Evolutionary conservation across 2,113 vertebrate genomes (phyloP).

Genomic region (Penelope pileata): DNA sequence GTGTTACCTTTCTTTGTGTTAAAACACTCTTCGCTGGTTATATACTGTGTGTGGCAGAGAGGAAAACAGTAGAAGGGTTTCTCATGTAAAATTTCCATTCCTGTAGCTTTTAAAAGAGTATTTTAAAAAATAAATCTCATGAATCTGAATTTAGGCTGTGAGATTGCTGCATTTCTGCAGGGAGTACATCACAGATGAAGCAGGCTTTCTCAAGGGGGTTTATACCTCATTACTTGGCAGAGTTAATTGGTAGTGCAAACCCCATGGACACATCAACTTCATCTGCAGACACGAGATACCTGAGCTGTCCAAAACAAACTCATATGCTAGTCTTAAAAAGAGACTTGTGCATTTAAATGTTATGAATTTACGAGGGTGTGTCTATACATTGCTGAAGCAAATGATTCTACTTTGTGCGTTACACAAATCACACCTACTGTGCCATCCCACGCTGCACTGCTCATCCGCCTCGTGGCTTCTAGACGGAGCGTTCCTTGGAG

Average conservation of each 20-base stretch:
- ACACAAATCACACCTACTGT: background rate
- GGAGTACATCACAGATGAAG: conserved; percentile 11
- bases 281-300: conserved; percentile 27
- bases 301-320: conserved; percentile 40
- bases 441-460: accelerated
- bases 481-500: background rate
- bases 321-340: conserved; percentile 21
- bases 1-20: background rate
- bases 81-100: background rate
- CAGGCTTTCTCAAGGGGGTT: background rate
- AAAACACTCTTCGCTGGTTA: background rate
- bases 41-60: background rate
- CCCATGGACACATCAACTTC: background rate
- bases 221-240: conserved; percentile 36
- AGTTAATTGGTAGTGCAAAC: conserved; percentile 56
- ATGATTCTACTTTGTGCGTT: background rate
- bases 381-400: background rate
- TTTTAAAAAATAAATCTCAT: background rate
- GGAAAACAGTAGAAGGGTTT: background rate
- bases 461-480: background rate
- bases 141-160: background rate
- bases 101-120: background rate
- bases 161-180: background rate
- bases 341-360: background rate
- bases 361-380: background rate